Percentiles rank a stretch among this genome's conserved stretches.
Evolutionary conservation across 2,113 vertebrate species (phyloP).

Genomic region (Thymallus thymallus): DNA sequence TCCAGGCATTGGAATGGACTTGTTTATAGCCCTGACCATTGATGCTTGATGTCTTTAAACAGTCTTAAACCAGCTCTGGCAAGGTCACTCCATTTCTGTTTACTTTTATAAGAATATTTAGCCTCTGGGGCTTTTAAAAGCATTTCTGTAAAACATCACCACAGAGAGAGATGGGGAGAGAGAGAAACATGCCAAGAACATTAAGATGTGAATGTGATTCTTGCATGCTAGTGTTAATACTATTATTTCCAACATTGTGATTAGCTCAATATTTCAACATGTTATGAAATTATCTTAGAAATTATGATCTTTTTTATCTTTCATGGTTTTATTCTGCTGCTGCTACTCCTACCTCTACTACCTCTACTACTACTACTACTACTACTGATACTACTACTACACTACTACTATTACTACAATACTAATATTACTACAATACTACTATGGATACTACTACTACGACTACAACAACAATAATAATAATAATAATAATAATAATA

Average conservation of each 20-base stretch:
- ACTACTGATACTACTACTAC: no score
- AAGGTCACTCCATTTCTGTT: conserved; percentile 92
- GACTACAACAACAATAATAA: background rate
- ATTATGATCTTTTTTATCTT: no score
- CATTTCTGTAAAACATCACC: conserved; percentile 88
- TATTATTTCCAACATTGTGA: background rate
- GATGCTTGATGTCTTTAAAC: conserved; percentile 75
- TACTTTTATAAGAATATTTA: conserved; percentile 71
- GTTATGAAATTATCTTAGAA: no score
- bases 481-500: background rate
- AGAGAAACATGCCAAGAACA: background rate
- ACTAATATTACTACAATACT: no score
- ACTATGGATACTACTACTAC: no score
- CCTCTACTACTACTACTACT: no score
- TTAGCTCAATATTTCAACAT: background rate
- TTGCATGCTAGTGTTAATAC: background rate
- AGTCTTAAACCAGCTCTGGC: conserved; percentile 67
- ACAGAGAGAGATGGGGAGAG: conserved; percentile 17
- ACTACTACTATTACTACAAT: no score
- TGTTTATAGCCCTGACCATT: conserved; percentile 86
- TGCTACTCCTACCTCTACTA: no score
- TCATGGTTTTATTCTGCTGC: no score
- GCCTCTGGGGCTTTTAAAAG: conserved; percentile 83
- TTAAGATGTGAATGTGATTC: background rate
- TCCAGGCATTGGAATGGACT: conserved; percentile 71